Evolutionary conservation across 2,113 vertebrate genomes (phyloP).

Genomic region (Labrus mixtus): DNA sequence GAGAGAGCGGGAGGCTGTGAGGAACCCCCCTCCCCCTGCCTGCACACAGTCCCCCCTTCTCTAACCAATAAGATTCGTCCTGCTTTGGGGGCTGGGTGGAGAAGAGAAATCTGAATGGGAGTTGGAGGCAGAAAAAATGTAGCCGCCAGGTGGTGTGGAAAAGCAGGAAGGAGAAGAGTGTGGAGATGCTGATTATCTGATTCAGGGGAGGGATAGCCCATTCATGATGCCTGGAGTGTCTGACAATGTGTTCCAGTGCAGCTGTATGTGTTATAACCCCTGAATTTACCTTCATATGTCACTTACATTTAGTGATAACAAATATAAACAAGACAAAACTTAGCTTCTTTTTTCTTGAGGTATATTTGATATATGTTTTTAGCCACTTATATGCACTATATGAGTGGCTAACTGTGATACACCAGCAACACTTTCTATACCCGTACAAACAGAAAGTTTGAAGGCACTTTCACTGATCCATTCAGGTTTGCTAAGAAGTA

Average conservation of each 20-base stretch:
- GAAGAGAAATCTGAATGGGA: conserved; percentile 57
- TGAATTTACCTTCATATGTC: neutral
- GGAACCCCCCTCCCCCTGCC: conserved; percentile 36
- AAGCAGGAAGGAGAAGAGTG: conserved; percentile 5
- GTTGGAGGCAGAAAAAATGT: conserved; percentile 25
- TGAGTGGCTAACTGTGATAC: no score
- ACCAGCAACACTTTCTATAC: no score
- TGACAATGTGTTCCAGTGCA: neutral
- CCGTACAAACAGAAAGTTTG: no score
- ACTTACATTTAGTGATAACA: no score
- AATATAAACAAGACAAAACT: no score
- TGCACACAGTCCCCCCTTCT: conserved; percentile 19
- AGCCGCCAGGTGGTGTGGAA: conserved; percentile 34
- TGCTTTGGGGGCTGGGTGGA: conserved; percentile 68
- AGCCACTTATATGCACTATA: no score
- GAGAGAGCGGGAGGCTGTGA: conserved; percentile 39
- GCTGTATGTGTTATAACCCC: neutral
- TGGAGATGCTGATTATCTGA: conserved; percentile 55
- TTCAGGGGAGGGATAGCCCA: conserved; percentile 20
- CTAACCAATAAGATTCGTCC: conserved; percentile 65
- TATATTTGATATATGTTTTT: no score
- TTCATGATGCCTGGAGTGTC: conserved; percentile 19
- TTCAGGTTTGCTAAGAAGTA: no score
- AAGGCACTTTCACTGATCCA: no score
- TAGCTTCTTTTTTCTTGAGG: no score